Percentiles rank a stretch among this genome's conserved stretches.
phyloP scores from a whole-genome alignment of 2,113 vertebrate species.

The Lonchura striata region DNA sequence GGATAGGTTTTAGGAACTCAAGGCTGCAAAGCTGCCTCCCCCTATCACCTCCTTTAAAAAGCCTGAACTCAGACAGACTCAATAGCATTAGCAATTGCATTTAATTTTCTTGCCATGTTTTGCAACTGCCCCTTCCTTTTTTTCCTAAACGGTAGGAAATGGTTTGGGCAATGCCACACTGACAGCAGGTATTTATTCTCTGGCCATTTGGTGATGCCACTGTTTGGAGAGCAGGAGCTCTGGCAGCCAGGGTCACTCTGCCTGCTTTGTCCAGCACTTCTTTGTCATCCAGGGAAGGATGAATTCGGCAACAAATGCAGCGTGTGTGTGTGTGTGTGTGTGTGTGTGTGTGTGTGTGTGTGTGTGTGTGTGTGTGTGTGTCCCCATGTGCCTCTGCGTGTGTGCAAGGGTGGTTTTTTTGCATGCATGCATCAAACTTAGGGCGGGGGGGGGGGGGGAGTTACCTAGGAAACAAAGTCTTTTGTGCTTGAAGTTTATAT shows the following conservation, averaged over 20 bases:
- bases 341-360: background rate
- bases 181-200: conserved; percentile 4
- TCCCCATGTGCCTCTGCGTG: background rate
- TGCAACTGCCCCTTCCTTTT: background rate
- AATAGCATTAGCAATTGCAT: background rate
- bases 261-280: conserved; percentile 52
- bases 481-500: conserved; percentile 87
- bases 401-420: conserved; percentile 4
- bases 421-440: conserved; percentile 72
- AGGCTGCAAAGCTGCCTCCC: background rate
- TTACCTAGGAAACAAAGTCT: conserved; percentile 93
- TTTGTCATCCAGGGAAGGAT: conserved; percentile 77
- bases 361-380: too few species aligned
- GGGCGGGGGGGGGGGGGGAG: conserved; percentile 35
- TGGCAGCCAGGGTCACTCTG: conserved; percentile 51
- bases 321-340: background rate
- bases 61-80: background rate
- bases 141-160: background rate
- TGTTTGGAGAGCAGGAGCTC: conserved; percentile 52
- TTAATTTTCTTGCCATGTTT: conserved; percentile 10
- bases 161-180: background rate
- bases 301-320: conserved; percentile 74
- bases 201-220: conserved; percentile 30
- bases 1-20: conserved; percentile 6
- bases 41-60: background rate